phyloP scores from a whole-genome alignment of 2,888 invertebrate genomes.

The Drosophila phalerata region DNA sequence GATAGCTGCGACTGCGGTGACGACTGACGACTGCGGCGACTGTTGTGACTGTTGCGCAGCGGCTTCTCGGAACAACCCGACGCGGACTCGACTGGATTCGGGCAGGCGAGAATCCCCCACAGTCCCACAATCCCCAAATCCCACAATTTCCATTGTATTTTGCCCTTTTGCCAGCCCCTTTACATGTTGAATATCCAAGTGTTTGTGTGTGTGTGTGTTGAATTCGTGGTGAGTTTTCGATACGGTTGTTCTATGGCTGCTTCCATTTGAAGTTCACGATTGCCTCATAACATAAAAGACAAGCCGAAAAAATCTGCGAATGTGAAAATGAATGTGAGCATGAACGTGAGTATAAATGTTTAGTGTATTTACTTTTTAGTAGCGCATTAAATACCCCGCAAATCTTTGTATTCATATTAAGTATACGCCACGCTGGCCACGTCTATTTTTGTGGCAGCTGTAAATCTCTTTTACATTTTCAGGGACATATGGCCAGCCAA shows the following conservation, averaged over 20 bases:
- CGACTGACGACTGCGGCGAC: not conserved
- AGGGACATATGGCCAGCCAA: slow-evolving; percentile 19
- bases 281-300: slow-evolving; percentile 12
- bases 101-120: slow-evolving; percentile 39
- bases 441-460: slow-evolving; percentile 25
- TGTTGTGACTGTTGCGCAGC: slow-evolving; percentile 47
- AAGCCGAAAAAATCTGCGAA: slow-evolving; percentile 26
- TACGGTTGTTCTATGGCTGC: slow-evolving; percentile 62
- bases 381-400: slow-evolving; percentile 30
- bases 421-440: slow-evolving; percentile 22
- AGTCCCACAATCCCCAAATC: slow-evolving; percentile 4
- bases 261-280: slow-evolving; percentile 14
- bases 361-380: slow-evolving; percentile 33
- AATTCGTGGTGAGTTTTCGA: slow-evolving; percentile 56
- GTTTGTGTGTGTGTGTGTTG: slow-evolving; percentile 9
- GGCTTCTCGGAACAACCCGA: slow-evolving; percentile 38
- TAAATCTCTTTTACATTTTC: slow-evolving; percentile 30
- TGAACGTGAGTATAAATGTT: slow-evolving; percentile 22
- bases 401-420: slow-evolving; percentile 25
- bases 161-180: slow-evolving; percentile 19
- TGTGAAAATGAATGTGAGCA: slow-evolving; percentile 1
- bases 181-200: slow-evolving; percentile 35
- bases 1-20: slow-evolving; percentile 23
- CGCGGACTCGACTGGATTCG: slow-evolving; percentile 63
- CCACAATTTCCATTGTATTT: slow-evolving; percentile 4